These are phyloP conservation scores for Nowickia ferox DNA, from an alignment of 2,888 invertebrate species.

Conservation along the genomic window DNA sequence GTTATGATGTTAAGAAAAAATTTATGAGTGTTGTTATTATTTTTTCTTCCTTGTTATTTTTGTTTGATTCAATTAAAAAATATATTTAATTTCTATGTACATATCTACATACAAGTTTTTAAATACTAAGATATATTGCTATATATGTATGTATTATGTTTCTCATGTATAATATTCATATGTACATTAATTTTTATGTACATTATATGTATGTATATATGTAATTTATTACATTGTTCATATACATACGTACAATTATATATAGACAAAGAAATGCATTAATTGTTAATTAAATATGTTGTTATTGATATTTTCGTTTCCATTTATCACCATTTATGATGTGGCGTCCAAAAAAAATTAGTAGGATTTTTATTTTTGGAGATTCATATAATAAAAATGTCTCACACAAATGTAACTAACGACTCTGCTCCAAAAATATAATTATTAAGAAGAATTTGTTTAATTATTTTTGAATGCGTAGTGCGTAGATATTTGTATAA, in stretches of 20 bases:
- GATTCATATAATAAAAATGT: neutral
- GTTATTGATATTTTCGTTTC: constrained; percentile 3
- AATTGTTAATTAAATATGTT: constrained; percentile 41
- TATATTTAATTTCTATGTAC: constrained; percentile 52
- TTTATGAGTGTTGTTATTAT: constrained; percentile 5
- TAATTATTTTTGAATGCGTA: no score
- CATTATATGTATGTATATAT: neutral
- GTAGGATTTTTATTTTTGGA: neutral
- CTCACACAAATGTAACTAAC: neutral
- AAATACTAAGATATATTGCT: neutral
- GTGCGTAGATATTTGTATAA: no score
- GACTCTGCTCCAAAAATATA: neutral
- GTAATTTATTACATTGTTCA: constrained; percentile 1
- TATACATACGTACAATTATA: constrained; percentile 30
- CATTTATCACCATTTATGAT: constrained; percentile 14
- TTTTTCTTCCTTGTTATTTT: neutral
- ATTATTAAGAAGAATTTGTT: no score
- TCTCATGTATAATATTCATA: constrained; percentile 1
- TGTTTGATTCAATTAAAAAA: constrained; percentile 46
- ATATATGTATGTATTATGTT: neutral
- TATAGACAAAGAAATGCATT: constrained; percentile 57
- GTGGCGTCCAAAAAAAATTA: neutral
- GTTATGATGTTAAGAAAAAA: constrained; percentile 33
- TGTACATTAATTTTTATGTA: neutral
- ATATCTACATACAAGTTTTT: constrained; percentile 24